Base-by-base conservation (phyloP, 2,113 vertebrate genomes). In the Pan paniscus region DNA sequence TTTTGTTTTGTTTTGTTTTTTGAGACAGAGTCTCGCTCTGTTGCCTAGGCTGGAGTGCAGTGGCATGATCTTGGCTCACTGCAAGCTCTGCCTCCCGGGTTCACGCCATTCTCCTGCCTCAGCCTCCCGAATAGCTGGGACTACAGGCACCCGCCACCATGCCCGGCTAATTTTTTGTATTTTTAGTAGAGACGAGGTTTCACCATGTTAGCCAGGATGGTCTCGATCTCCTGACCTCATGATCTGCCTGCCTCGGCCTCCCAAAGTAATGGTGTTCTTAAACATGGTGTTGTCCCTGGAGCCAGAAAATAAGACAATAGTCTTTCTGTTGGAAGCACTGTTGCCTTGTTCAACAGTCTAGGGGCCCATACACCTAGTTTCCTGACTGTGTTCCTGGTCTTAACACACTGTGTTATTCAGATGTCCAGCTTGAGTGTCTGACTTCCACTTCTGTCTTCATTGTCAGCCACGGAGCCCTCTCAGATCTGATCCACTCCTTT, bases 111-210 rank as follows among this genome's bases (percentile, higher is more conserved):
- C 52, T 55, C 6, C 6, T 55, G 17, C 17, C 52, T 55, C 52
- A 55, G 17, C 17, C 52, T 18, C 2, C 52, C 52, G 0, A 55
- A 2, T 7, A 55, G 52, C 52, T 55, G 52, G 52, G 52, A 55
- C 52, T 55, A 55, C 6, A 55, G 52, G 18, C 52, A 0, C 18
- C 52, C 18, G 0, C 52, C 2, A 55, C 52, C 52, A 0, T 1
- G 17, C 52, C 6, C 0, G 6, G 52, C 52, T 55, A 20, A 20
- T 55, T 55, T 55, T 55, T 55, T 55, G 52, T 55, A 55, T 55
- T 55, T 55, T 55, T 55, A 55, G 52, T 20, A 55, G 6, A 55
- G 52, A 20, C 18, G 52, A 18, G 18, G 52, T 55, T 55, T 55
- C 52, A 20, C 52, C 52, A 0, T 7, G 52, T 55, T 55, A 55